Conservation (phyloP, 2,888 invertebrate species). For the Agrotis puta region DNA sequence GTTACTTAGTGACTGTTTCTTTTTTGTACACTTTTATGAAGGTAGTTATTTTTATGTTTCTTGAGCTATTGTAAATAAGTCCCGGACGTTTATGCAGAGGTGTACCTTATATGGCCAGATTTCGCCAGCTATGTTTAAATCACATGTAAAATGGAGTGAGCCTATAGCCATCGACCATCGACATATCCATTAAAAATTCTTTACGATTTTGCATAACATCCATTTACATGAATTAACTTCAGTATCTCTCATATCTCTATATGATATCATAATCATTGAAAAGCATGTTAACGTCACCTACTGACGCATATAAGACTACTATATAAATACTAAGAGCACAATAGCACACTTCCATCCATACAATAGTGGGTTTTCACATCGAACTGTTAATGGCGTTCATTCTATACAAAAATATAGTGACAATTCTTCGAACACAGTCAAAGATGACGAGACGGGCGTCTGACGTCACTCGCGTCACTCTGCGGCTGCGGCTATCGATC, state of each 20-base stretch:
- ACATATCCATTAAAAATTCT: neutral
- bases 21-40: neutral
- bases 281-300: conserved; percentile 38
- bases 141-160: too few relatives aligned
- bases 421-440: conserved; percentile 88
- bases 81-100: too few relatives aligned
- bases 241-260: conserved; percentile 6
- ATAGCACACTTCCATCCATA: conserved; percentile 21
- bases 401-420: conserved; percentile 84
- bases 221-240: neutral
- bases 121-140: too few relatives aligned
- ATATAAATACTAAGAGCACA: conserved; percentile 26
- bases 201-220: neutral
- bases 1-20: conserved; percentile 15
- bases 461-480: conserved; percentile 90
- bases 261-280: conserved; percentile 29
- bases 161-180: too few relatives aligned
- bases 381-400: conserved; percentile 67
- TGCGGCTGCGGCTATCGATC: conserved; percentile 91
- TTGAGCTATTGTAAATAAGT: too few relatives aligned
- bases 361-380: conserved; percentile 52
- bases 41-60: neutral
- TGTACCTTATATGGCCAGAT: too few relatives aligned
- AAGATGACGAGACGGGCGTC: conserved; percentile 89
- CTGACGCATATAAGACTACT: conserved; percentile 14